Evolutionary conservation across 2,888 invertebrate species (phyloP), one percentile per base, ranked within the genome.

Genomic region (Pegoplata infirma): DNA sequence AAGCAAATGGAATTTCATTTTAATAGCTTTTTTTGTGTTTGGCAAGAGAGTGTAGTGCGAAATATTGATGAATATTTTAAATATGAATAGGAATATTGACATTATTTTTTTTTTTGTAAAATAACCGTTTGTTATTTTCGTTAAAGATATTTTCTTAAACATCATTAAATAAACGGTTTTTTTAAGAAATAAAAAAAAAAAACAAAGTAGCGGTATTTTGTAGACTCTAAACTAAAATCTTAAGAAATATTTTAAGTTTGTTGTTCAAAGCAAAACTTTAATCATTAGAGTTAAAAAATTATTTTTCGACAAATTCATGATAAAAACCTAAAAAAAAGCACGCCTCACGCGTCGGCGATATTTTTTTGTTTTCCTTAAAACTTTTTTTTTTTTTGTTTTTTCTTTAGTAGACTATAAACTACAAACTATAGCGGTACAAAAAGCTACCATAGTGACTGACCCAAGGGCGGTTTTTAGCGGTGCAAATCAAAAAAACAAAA

Each of bases 151-250:
- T n/a, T n/a, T n/a, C 36, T 40, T 40, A n/a, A n/a, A 16, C 16
- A 74, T 69, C 67, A 78, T 73, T 73, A 73, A 77, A 46, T 72
- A 51, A 73, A 68, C 53, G 68, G 46, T 73, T 73, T 23, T 53
- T 53, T 3, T 6, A 12, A n/a, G n/a, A 40, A 36, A 49, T 3
- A 47, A 8, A 10, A 58, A 47, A 47, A 46, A 8, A 12, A 19
- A 32, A 12, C n/a, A 61, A 66, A 67, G 44, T 74, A 69, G 47
- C 73, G 69, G 63, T 69, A 69, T 44, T 61, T n/a, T 58, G 14
- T 40, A 14, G 32, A 61, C 12, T n/a, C n/a, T 40, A 49, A 61
- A 17, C 28, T 12, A 61, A 17, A 17, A 44, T 19, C 17, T 47
- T 47, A 25, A 25, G 25, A 14, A 10, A 14, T 40, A 12, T 10